A percentile compares a stretch with the other conserved stretches of the same genome.
phyloP scores from a whole-genome alignment of 2,113 vertebrate species.

The Carlito syrichta region DNA sequence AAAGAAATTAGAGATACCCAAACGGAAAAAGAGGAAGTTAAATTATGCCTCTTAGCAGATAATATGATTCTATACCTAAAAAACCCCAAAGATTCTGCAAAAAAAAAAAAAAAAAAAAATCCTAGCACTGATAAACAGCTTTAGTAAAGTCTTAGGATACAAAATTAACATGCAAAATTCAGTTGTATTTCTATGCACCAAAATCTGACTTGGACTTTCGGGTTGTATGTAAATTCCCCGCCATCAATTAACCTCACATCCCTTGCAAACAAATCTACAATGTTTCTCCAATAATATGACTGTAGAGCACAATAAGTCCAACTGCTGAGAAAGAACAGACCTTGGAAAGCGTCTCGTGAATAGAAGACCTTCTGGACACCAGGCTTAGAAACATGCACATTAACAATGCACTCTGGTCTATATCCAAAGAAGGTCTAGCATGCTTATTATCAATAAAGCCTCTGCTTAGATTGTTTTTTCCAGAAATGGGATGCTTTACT shows the following conservation, averaged over 20 bases:
- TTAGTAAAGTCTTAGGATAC: no score
- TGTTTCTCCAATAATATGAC: neutral
- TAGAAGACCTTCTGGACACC: neutral
- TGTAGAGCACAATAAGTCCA: neutral
- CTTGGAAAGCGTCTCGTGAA: slow-evolving; percentile 35
- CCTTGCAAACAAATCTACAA: neutral
- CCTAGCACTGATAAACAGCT: no score
- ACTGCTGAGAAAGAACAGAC: slow-evolving; percentile 35
- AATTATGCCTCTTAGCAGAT: no score
- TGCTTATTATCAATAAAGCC: neutral
- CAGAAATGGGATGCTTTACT: neutral
- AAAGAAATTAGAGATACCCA: no score
- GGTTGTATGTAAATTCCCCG: neutral
- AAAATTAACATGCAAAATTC: no score
- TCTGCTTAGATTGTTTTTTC: neutral
- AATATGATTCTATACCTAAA: no score
- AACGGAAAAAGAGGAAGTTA: no score
- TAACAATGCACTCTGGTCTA: neutral
- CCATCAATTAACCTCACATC: neutral
- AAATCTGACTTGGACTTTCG: neutral
- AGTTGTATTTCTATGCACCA: no score
- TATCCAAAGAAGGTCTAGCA: neutral
- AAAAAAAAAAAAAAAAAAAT: no score
- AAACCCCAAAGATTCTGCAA: no score
- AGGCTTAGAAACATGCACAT: neutral